Evolutionary conservation across 2,113 vertebrate genomes (phyloP).

Genomic region (Lycaon pictus): DNA sequence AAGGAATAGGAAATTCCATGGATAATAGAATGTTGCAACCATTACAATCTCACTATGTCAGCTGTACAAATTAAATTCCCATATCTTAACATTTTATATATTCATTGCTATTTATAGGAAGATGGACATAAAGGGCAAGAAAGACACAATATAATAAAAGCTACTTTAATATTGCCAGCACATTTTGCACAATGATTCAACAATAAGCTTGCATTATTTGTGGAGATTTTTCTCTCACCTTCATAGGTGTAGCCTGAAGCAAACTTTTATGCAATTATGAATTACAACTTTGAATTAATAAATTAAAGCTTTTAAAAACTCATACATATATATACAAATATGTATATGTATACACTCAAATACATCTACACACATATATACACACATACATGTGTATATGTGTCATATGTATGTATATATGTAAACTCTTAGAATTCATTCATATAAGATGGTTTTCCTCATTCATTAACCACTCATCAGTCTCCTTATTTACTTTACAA

Average conservation of each 20-base stretch:
- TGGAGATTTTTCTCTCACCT: not conserved
- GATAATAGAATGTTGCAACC: slow-evolving; percentile 10
- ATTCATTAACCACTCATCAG: slow-evolving; percentile 57
- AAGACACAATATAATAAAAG: not conserved
- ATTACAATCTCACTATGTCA: slow-evolving; percentile 60
- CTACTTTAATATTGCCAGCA: slow-evolving; percentile 51
- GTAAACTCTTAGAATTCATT: slow-evolving; percentile 28
- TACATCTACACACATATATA: not conserved
- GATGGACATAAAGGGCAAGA: not conserved
- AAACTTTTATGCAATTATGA: not conserved
- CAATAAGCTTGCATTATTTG: not conserved
- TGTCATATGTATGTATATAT: not conserved
- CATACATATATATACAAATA: not conserved
- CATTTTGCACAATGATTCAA: slow-evolving; percentile 29
- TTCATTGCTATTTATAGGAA: slow-evolving; percentile 50
- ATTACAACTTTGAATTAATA: slow-evolving; percentile 11
- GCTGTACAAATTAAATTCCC: slow-evolving; percentile 65
- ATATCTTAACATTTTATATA: not conserved
- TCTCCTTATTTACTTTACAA: slow-evolving; percentile 20
- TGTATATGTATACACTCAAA: not conserved
- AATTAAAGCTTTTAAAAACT: not conserved
- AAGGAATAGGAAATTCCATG: slow-evolving; percentile 38
- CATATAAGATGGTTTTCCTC: slow-evolving; percentile 49
- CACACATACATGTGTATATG: not conserved
- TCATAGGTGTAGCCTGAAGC: not conserved